Percentiles rank a stretch among this genome's conserved stretches.
Conservation (phyloP, 1,140 invertebrate genomes). For the Euschistus heros region DNA sequence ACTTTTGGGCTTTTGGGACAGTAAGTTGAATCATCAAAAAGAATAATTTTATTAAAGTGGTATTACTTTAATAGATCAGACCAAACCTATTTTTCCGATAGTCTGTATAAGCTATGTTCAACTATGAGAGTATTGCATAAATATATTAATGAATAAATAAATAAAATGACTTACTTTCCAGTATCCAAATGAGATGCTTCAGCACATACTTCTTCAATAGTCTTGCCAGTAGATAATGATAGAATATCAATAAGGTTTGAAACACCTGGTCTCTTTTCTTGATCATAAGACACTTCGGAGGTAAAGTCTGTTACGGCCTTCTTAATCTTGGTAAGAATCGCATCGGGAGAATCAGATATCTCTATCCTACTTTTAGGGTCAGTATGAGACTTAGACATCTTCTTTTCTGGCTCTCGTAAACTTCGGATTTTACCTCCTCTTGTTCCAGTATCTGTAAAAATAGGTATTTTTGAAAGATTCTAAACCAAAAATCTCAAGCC, state of each 20-base stretch:
- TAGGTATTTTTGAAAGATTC: too few relatives aligned
- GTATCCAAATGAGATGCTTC: constrained; percentile 60
- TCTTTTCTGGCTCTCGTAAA: constrained; percentile 71
- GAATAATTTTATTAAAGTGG: too few relatives aligned
- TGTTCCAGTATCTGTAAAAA: too few relatives aligned
- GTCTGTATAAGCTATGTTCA: neutral
- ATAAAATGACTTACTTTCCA: constrained; percentile 43
- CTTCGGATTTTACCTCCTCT: constrained; percentile 52
- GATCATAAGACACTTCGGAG: constrained; percentile 71
- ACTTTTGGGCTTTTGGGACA: too few relatives aligned
- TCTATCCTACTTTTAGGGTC: constrained; percentile 69
- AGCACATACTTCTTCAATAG: constrained; percentile 57
- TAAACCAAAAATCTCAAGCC: too few relatives aligned
- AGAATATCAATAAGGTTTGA: constrained; percentile 82
- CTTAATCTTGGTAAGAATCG: constrained; percentile 66
- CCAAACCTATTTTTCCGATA: neutral
- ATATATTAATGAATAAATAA: too few relatives aligned
- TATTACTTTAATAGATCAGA: neutral
- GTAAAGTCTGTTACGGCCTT: constrained; percentile 88
- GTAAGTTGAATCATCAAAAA: too few relatives aligned
- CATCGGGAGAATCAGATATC: constrained; percentile 67
- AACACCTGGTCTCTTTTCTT: constrained; percentile 66
- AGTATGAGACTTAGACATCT: constrained; percentile 96
- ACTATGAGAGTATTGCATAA: neutral
- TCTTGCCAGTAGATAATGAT: constrained; percentile 55